A percentile compares a stretch with the other conserved stretches of the same genome.
Conservation (phyloP, 2,113 vertebrate species). For the Syngnathus typhle region DNA sequence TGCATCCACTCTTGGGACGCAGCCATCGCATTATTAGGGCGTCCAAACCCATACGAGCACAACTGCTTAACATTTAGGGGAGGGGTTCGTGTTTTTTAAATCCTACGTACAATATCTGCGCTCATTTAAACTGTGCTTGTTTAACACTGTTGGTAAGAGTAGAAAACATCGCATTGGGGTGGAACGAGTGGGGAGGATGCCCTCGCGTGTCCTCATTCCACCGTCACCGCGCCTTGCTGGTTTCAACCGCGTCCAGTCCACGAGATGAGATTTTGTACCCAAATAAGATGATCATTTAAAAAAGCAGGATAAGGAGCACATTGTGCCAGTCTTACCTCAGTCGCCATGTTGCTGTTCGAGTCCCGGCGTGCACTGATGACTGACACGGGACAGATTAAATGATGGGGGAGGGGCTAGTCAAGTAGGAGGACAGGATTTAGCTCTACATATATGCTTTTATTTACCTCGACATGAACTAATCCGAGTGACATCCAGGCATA, state of each 20-base stretch:
- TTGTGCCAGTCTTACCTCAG: constrained; percentile 66
- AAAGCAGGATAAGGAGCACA: background rate
- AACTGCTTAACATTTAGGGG: constrained; percentile 24
- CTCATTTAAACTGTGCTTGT: background rate
- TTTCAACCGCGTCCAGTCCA: constrained; percentile 11
- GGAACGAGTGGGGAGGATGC: constrained; percentile 29
- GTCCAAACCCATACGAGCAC: constrained; percentile 36
- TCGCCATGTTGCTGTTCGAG: constrained; percentile 74
- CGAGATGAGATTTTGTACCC: background rate
- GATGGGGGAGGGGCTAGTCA: constrained; percentile 17
- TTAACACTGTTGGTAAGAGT: background rate
- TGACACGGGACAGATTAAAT: constrained; percentile 41
- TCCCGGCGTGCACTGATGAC: constrained; percentile 52
- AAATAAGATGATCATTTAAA: background rate
- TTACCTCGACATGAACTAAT: background rate
- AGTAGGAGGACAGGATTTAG: background rate
- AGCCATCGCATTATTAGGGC: constrained; percentile 45
- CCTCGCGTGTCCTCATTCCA: constrained; percentile 1
- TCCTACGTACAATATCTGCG: constrained; percentile 11
- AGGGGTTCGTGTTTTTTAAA: background rate
- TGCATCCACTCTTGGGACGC: background rate
- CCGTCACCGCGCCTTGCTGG: background rate
- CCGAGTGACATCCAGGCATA: background rate
- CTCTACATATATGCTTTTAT: background rate
- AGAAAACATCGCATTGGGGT: background rate